Percentiles rank a stretch among this genome's conserved stretches.
These are phyloP conservation scores for Conus ventricosus DNA, from an alignment of 1,140 invertebrate species.

Conservation along the genomic window DNA sequence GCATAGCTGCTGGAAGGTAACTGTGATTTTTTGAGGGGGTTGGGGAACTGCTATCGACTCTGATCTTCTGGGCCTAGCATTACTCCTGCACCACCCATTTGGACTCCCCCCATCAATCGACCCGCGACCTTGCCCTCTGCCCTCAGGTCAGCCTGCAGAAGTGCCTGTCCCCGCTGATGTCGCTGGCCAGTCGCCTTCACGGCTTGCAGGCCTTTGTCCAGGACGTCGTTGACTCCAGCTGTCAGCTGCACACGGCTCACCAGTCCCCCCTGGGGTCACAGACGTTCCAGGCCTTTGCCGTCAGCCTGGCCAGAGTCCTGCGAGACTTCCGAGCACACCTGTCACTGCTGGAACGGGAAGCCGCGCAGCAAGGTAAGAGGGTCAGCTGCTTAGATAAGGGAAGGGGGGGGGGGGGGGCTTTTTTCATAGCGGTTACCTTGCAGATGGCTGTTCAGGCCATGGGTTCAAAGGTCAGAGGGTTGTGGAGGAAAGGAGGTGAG, in stretches of 20 bases:
- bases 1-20: no score
- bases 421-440: not conserved
- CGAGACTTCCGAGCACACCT: constrained; percentile 51
- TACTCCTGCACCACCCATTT: no score
- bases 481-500: no score
- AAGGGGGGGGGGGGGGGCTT: not conserved
- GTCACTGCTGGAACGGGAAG: constrained; percentile 50
- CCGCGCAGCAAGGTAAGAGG: constrained; percentile 57
- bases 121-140: not conserved
- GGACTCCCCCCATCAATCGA: not conserved
- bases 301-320: constrained; percentile 52
- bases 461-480: no score
- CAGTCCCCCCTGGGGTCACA: constrained; percentile 39
- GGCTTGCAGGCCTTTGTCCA: constrained; percentile 55
- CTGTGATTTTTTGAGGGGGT: no score
- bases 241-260: not conserved
- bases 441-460: no score
- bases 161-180: constrained; percentile 45
- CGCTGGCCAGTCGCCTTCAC: constrained; percentile 48
- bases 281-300: constrained; percentile 63
- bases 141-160: constrained; percentile 55
- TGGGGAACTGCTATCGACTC: no score
- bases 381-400: not conserved
- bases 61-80: no score
- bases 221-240: constrained; percentile 42